phyloP scores from a whole-genome alignment of 2,888 invertebrate genomes.

The Hydrotaea diabolus region DNA sequence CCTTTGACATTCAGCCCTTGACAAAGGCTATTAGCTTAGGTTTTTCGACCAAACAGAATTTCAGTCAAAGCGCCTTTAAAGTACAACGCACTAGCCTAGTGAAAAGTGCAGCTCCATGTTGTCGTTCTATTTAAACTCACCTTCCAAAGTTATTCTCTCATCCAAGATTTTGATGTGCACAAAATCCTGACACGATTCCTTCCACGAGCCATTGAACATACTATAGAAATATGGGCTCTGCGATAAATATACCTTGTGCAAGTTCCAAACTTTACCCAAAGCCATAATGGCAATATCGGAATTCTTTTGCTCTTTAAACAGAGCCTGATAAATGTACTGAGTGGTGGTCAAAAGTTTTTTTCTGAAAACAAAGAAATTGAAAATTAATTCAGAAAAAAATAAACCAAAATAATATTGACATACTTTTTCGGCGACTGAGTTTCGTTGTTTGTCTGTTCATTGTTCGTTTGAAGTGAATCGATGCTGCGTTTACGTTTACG shows the following conservation, averaged over 20 bases:
- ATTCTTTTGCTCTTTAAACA: slow-evolving; percentile 88
- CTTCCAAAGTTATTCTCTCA: slow-evolving; percentile 85
- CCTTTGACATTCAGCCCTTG: too few relatives aligned
- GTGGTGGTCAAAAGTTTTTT: slow-evolving; percentile 87
- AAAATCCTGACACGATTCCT: slow-evolving; percentile 85
- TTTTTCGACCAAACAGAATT: too few relatives aligned
- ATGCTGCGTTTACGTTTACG: slow-evolving; percentile 82
- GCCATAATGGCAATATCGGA: slow-evolving; percentile 88
- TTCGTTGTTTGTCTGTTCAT: slow-evolving; percentile 80
- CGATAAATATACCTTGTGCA: slow-evolving; percentile 90
- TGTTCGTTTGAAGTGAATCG: slow-evolving; percentile 70
- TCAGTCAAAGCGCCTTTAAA: too few relatives aligned
- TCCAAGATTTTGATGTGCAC: slow-evolving; percentile 87
- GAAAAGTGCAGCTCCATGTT: too few relatives aligned
- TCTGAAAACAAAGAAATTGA: slow-evolving; percentile 69
- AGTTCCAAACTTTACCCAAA: slow-evolving; percentile 86
- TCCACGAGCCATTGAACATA: slow-evolving; percentile 91
- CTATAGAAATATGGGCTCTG: slow-evolving; percentile 91
- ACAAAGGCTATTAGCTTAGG: too few relatives aligned
- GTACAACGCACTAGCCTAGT: too few relatives aligned
- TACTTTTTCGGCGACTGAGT: slow-evolving; percentile 86
- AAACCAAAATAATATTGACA: slow-evolving; percentile 30
- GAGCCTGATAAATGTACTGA: slow-evolving; percentile 89
- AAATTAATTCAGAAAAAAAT: background rate
- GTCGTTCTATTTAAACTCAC: slow-evolving; percentile 80